Conservation (phyloP, 2,888 invertebrate genomes). For the Empis stercorea region DNA sequence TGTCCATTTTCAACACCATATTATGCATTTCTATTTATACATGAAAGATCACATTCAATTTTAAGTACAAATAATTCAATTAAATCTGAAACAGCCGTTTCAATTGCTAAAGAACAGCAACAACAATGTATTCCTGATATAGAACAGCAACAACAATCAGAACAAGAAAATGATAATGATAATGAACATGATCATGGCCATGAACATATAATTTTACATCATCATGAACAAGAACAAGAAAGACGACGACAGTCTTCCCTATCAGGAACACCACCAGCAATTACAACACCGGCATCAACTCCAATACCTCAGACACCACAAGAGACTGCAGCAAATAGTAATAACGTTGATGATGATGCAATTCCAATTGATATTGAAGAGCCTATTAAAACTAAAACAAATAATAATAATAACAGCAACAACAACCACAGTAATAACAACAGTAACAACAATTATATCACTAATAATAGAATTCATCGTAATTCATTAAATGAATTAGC, state of each 20-base stretch:
- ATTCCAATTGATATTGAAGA: conserved; percentile 11
- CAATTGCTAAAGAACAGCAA: conserved; percentile 49
- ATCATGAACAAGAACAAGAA: too few relatives aligned
- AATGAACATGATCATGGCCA: not conserved
- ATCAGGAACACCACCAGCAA: conserved; percentile 28
- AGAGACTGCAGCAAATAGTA: conserved; percentile 18
- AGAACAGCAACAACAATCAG: not conserved
- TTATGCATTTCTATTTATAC: conserved; percentile 80
- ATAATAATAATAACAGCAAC: conserved; percentile 10
- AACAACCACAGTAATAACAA: conserved; percentile 5
- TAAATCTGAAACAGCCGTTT: conserved; percentile 26
- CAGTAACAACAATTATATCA: not conserved
- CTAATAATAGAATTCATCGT: conserved; percentile 10
- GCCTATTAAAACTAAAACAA: conserved; percentile 2
- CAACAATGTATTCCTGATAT: conserved; percentile 8
- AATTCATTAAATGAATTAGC: conserved; percentile 26
- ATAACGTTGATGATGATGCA: conserved; percentile 12
- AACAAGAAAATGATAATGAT: too few relatives aligned
- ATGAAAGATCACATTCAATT: conserved; percentile 69
- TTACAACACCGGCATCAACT: conserved; percentile 26
- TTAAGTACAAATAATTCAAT: conserved; percentile 19
- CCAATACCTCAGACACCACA: conserved; percentile 20
- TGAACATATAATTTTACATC: too few relatives aligned
- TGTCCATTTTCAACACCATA: conserved; percentile 84
- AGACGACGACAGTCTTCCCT: conserved; percentile 7